phyloP scores from a whole-genome alignment of 2,888 invertebrate genomes.

The Eubasilissa splendida region DNA sequence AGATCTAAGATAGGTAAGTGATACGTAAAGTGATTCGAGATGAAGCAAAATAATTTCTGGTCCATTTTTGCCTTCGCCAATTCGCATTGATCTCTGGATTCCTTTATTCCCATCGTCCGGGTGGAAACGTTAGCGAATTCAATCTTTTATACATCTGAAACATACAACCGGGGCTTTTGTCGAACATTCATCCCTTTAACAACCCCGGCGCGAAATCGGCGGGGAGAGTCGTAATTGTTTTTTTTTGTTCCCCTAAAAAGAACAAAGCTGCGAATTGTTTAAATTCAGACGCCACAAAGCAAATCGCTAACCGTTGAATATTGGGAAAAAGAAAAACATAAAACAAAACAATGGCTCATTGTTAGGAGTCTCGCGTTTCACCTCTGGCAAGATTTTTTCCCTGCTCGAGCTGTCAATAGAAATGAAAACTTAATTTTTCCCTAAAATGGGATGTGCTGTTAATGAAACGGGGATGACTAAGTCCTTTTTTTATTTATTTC shows the following conservation, averaged over 20 bases:
- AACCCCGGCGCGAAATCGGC: neutral
- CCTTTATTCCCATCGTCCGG: neutral
- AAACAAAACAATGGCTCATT: slow-evolving; percentile 38
- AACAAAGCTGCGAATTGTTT: slow-evolving; percentile 53
- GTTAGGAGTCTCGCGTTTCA: slow-evolving; percentile 14
- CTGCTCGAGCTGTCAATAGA: slow-evolving; percentile 48
- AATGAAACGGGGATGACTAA: slow-evolving; percentile 52
- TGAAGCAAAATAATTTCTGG: too few species aligned
- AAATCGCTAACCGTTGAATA: slow-evolving; percentile 51
- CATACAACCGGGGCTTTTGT: slow-evolving; percentile 21
- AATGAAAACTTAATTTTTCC: slow-evolving; percentile 54
- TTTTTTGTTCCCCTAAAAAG: slow-evolving; percentile 42
- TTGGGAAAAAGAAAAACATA: slow-evolving; percentile 24
- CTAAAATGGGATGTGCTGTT: slow-evolving; percentile 49
- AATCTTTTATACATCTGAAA: slow-evolving; percentile 20
- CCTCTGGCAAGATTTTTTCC: slow-evolving; percentile 9
- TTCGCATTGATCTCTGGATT: neutral
- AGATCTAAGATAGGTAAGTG: too few species aligned
- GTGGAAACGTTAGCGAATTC: neutral
- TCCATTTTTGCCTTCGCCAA: neutral
- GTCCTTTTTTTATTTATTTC: slow-evolving; percentile 43
- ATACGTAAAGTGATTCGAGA: too few species aligned
- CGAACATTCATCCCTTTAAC: slow-evolving; percentile 9
- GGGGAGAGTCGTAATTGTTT: slow-evolving; percentile 47
- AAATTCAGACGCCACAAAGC: slow-evolving; percentile 54